Evolutionary conservation across 2,113 vertebrate species (phyloP).

Genomic region (Pycnonotus jocosus): DNA sequence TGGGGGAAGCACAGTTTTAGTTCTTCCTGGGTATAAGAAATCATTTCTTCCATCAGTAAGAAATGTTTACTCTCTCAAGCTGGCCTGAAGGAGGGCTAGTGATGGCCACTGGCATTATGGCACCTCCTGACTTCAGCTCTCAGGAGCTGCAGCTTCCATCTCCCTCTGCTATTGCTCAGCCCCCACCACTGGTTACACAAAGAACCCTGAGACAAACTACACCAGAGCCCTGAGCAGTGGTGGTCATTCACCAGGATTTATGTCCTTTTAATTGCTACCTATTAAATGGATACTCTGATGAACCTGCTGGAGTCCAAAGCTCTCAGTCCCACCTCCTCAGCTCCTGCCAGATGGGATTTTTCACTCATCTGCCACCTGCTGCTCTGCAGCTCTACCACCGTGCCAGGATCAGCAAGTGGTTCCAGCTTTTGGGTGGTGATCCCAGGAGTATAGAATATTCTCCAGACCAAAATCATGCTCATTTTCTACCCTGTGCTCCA

Average conservation of each 20-base stretch:
- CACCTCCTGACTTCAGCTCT: neutral
- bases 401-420: neutral
- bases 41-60: neutral
- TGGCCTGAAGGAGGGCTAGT: neutral
- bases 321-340: neutral
- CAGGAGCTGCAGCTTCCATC: neutral
- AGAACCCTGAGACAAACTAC: neutral
- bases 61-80: rapidly evolving
- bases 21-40: neutral
- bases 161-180: neutral
- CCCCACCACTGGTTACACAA: neutral
- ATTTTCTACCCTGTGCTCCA: neutral
- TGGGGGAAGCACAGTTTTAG: neutral
- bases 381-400: neutral
- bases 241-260: neutral
- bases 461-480: neutral
- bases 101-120: neutral
- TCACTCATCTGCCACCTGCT: neutral
- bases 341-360: neutral
- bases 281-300: neutral
- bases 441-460: neutral
- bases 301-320: neutral
- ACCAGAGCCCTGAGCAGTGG: neutral
- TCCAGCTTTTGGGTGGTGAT: neutral
- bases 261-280: neutral